Conservation (phyloP, 2,888 invertebrate species). For the Bombylius discolor region DNA sequence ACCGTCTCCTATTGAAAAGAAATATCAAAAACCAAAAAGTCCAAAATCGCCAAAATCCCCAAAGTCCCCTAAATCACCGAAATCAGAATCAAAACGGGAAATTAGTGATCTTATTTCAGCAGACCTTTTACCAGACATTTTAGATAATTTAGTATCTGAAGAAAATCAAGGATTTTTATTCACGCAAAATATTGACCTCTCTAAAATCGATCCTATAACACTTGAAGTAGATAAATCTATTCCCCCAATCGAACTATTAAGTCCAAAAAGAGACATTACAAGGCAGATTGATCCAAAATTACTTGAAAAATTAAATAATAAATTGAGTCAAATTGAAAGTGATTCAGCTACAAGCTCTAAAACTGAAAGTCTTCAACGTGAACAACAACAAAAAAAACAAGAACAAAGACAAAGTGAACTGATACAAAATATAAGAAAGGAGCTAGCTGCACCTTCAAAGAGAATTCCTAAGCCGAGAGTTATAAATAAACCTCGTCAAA, state of each 20-base stretch:
- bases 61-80: slow-evolving; percentile 48
- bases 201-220: slow-evolving; percentile 59
- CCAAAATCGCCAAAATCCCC: slow-evolving; percentile 53
- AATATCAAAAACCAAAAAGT: slow-evolving; percentile 45
- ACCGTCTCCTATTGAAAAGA: slow-evolving; percentile 40
- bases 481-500: slow-evolving; percentile 45
- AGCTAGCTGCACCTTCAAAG: slow-evolving; percentile 44
- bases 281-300: slow-evolving; percentile 53
- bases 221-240: slow-evolving; percentile 53
- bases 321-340: slow-evolving; percentile 62
- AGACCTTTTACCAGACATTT: slow-evolving; percentile 43
- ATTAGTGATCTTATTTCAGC: slow-evolving; percentile 11
- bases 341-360: slow-evolving; percentile 62
- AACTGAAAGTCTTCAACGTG: slow-evolving; percentile 49
- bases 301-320: slow-evolving; percentile 55
- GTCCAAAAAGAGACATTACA: slow-evolving; percentile 58
- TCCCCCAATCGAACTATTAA: slow-evolving; percentile 46
- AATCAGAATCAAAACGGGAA: slow-evolving; percentile 28
- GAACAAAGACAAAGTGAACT: slow-evolving; percentile 44
- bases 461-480: slow-evolving; percentile 49
- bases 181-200: slow-evolving; percentile 61
- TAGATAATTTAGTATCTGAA: slow-evolving; percentile 33
- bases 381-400: slow-evolving; percentile 40
- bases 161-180: slow-evolving; percentile 52
- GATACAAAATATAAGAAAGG: slow-evolving; percentile 46